phyloP scores from a whole-genome alignment of 2,888 invertebrate species.

The Brenthis hecate region DNA sequence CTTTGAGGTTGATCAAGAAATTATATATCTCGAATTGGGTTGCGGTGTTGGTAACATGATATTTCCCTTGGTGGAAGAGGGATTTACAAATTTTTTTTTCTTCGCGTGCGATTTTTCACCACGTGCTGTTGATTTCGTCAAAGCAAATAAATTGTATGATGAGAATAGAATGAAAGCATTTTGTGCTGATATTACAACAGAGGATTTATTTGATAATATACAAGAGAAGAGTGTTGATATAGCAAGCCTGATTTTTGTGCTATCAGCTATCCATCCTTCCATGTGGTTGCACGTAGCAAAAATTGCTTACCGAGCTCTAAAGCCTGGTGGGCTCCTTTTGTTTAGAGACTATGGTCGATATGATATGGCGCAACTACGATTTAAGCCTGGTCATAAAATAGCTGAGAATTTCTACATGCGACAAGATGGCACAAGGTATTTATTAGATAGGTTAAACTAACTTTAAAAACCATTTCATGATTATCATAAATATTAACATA shows the following conservation, averaged over 20 bases:
- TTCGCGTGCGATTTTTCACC: conserved; percentile 97
- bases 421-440: conserved; percentile 96
- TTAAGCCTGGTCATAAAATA: conserved; percentile 96
- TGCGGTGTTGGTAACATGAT: conserved; percentile 99
- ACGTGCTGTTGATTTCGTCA: conserved; percentile 93
- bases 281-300: conserved; percentile 85
- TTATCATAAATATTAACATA: not conserved
- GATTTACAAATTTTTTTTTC: conserved; percentile 84
- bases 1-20: conserved; percentile 78
- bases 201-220: conserved; percentile 83
- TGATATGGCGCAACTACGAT: conserved; percentile 97
- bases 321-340: conserved; percentile 90
- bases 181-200: conserved; percentile 91
- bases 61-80: conserved; percentile 93
- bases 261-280: conserved; percentile 96
- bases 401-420: conserved; percentile 96
- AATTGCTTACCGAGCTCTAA: conserved; percentile 85
- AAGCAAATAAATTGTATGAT: conserved; percentile 85
- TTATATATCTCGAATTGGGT: conserved; percentile 90
- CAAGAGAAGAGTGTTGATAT: conserved; percentile 85
- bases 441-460: not conserved
- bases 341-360: conserved; percentile 97
- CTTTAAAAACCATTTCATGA: not conserved
- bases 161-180: conserved; percentile 87
- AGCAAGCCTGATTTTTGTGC: conserved; percentile 95